A percentile compares a stretch with the other conserved stretches of the same genome.
Conservation (phyloP, 2,113 vertebrate species). For the Thunnus maccoyii region DNA sequence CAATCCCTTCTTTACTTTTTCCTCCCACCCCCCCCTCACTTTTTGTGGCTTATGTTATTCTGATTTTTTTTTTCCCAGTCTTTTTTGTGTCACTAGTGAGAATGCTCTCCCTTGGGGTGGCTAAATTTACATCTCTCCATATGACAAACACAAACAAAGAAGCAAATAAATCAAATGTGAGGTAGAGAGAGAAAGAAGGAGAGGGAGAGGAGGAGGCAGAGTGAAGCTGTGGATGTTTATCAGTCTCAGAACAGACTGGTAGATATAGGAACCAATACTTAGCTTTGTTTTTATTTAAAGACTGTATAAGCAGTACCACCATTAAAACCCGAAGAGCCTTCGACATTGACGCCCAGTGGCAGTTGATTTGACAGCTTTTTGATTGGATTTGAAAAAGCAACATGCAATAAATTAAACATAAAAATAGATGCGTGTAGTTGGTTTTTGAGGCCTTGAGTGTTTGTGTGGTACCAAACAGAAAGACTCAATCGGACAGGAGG, state of each 20-base stretch:
- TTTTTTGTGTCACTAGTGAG: constrained; percentile 76
- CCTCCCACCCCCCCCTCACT: constrained; percentile 52
- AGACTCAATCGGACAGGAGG: constrained; percentile 46
- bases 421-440: constrained; percentile 18
- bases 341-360: constrained; percentile 19
- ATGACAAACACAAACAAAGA: constrained; percentile 83
- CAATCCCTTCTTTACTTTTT: constrained; percentile 66
- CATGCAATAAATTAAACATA: constrained; percentile 6
- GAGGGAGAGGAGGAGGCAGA: constrained; percentile 37
- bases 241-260: constrained; percentile 42
- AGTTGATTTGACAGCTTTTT: constrained; percentile 40
- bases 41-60: constrained; percentile 81
- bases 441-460: constrained; percentile 23
- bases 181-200: constrained; percentile 22
- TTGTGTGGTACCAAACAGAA: constrained; percentile 12
- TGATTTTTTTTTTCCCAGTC: constrained; percentile 58
- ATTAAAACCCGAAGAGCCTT: constrained; percentile 22
- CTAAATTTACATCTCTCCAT: constrained; percentile 83
- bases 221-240: constrained; percentile 56
- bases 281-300: constrained; percentile 41
- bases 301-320: background rate
- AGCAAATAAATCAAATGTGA: constrained; percentile 79
- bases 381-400: background rate
- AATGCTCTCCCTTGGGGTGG: constrained; percentile 79
- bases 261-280: constrained; percentile 5